Percentiles rank a stretch among this genome's conserved stretches.
Conservation (phyloP, 1,140 invertebrate genomes). For the Vanessa tameamea region DNA sequence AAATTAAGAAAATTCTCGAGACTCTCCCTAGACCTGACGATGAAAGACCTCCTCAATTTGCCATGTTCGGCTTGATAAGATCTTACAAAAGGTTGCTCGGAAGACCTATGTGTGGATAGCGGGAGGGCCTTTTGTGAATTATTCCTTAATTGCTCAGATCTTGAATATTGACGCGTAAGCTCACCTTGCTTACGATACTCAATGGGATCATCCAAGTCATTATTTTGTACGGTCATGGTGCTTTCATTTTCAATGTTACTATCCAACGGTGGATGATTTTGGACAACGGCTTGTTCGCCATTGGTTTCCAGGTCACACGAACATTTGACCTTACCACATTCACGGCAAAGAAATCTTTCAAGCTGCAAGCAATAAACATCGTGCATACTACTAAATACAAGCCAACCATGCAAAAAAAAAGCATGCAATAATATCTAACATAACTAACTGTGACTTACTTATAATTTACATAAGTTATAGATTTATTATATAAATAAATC, state of each 20-base stretch:
- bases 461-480: background rate
- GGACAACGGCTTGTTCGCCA: constrained; percentile 29
- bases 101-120: constrained; percentile 45
- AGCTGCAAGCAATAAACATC: constrained; percentile 82
- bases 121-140: constrained; percentile 42
- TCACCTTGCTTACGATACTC: constrained; percentile 52
- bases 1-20: constrained; percentile 72
- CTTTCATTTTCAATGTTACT: constrained; percentile 16
- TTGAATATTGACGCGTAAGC: constrained; percentile 51
- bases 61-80: constrained; percentile 55
- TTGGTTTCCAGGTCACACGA: constrained; percentile 62
- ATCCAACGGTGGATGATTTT: constrained; percentile 17
- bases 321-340: constrained; percentile 82
- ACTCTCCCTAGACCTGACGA: constrained; percentile 70
- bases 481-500: too few relatives aligned
- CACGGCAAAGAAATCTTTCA: constrained; percentile 83
- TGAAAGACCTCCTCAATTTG: constrained; percentile 70
- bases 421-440: constrained; percentile 16
- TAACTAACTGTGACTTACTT: background rate
- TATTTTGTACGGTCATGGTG: constrained; percentile 18
- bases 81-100: constrained; percentile 61
- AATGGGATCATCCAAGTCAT: constrained; percentile 40
- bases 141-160: constrained; percentile 46
- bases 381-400: constrained; percentile 74
- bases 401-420: constrained; percentile 52